These are phyloP conservation scores for Anoura caudifer DNA, from an alignment of 2,113 vertebrate genomes.

Conservation along the genomic window DNA sequence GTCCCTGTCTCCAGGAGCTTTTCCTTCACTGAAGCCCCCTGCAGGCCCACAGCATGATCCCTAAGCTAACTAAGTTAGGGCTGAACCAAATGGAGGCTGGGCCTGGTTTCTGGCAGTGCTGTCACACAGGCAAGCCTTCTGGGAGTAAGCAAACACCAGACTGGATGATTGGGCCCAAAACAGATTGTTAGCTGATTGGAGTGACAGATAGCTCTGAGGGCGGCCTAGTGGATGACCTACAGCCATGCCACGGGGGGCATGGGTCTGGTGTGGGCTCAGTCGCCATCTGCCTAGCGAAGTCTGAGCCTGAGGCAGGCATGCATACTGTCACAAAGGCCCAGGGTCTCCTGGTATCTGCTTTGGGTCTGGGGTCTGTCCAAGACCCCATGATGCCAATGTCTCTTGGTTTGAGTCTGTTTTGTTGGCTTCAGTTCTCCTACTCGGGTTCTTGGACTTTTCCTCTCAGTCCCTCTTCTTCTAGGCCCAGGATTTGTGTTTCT, in stretches of 20 bases:
- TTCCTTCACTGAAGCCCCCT: neutral
- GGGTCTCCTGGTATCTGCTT: neutral
- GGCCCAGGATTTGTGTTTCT: neutral
- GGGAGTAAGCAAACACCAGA: neutral
- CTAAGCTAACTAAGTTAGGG: neutral
- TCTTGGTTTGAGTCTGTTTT: neutral
- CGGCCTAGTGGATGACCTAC: neutral
- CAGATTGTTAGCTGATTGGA: slow-evolving; percentile 13
- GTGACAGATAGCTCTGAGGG: neutral
- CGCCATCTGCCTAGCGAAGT: neutral
- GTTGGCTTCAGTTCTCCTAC: neutral
- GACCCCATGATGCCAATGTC: neutral
- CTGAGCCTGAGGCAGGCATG: neutral
- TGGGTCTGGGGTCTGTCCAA: neutral
- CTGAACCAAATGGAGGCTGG: neutral
- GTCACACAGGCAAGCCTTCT: neutral
- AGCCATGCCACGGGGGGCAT: neutral
- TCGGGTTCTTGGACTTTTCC: neutral
- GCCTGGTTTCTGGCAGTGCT: neutral
- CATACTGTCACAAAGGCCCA: neutral
- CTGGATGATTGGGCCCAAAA: neutral
- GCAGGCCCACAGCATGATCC: neutral
- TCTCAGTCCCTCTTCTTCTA: neutral
- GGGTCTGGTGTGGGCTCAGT: neutral
- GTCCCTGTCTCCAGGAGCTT: neutral